Conservation (phyloP, 2,113 vertebrate genomes). For the Hippopotamus amphibius region DNA sequence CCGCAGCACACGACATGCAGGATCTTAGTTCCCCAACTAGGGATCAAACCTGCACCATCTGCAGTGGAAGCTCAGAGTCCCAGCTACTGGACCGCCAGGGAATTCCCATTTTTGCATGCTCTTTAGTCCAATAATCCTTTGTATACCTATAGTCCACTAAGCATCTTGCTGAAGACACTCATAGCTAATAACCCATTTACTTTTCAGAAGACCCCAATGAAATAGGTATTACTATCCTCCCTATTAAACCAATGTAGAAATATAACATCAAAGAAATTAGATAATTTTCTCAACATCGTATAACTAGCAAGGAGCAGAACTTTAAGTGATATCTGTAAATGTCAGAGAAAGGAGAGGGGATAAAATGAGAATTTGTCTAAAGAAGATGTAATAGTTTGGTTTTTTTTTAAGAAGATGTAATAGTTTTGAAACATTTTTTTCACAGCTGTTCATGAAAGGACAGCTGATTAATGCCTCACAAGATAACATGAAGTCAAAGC, state of each 20-base stretch:
- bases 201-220: background rate
- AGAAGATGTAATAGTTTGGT: background rate
- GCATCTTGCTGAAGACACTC: background rate
- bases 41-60: too few relatives aligned
- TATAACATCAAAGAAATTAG: background rate
- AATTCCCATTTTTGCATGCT: background rate
- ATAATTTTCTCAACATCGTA: constrained; percentile 9
- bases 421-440: background rate
- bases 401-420: background rate
- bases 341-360: background rate
- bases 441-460: constrained; percentile 26
- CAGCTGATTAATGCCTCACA: background rate
- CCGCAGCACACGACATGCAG: too few relatives aligned
- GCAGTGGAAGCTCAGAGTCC: too few relatives aligned
- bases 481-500: background rate
- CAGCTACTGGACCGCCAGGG: too few relatives aligned
- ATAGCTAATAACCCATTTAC: constrained; percentile 14
- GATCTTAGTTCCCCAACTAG: too few relatives aligned
- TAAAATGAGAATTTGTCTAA: background rate
- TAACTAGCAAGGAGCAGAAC: background rate
- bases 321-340: background rate
- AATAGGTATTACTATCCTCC: background rate
- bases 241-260: background rate
- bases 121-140: background rate
- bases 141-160: background rate